phyloP scores from a whole-genome alignment of 2,113 vertebrate species.

The Chloebia gouldiae region DNA sequence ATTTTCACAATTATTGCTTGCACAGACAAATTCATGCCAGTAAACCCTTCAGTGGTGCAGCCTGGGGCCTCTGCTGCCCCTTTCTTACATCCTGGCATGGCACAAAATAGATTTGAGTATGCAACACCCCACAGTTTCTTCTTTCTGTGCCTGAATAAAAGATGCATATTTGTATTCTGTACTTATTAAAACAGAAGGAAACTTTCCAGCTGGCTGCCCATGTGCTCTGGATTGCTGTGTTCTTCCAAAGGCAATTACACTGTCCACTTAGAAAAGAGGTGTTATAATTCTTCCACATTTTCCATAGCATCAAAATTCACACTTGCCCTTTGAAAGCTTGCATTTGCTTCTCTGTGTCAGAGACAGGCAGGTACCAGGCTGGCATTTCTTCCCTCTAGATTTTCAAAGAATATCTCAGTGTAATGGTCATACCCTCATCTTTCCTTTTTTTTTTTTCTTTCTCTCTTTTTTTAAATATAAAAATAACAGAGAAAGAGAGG shows the following conservation, averaged over 20 bases:
- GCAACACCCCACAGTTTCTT: rapidly evolving
- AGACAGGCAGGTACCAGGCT: not conserved
- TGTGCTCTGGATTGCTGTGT: not conserved
- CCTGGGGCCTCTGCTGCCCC: not conserved
- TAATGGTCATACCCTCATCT: not conserved
- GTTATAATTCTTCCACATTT: not conserved
- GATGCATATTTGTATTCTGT: not conserved
- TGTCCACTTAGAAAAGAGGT: not conserved
- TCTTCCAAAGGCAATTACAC: not conserved
- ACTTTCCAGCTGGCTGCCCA: not conserved
- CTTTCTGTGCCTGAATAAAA: not conserved
- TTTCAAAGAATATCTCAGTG: not conserved
- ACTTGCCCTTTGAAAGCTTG: not conserved
- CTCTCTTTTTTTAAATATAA: not conserved
- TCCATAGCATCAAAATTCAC: not conserved
- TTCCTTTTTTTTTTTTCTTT: rapidly evolving
- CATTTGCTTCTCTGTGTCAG: not conserved
- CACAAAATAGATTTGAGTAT: not conserved
- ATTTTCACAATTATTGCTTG: rapidly evolving
- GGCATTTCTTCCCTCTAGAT: not conserved
- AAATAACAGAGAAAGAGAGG: not conserved
- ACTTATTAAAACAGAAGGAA: not conserved
- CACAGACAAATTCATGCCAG: not conserved
- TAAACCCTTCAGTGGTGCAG: not conserved
- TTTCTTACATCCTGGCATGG: not conserved